Base-by-base conservation (phyloP, 2,797 vertebrate species). In the Ataeniobius toweri region DNA sequence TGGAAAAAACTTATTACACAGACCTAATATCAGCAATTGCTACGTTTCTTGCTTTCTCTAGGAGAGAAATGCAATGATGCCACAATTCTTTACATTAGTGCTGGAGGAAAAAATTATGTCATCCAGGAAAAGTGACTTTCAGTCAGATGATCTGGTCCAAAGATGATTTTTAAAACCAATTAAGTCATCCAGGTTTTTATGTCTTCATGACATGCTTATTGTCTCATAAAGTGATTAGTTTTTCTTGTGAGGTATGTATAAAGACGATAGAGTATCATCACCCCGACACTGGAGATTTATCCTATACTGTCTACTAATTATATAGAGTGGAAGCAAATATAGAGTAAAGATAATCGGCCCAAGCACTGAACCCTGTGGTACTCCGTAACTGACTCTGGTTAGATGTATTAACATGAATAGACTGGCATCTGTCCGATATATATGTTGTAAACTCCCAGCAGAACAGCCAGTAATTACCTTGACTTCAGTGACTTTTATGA, bases 381-480 rank as follows among this genome's bases (percentile, higher is more conserved):
- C 41, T 46, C 3, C 8, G 24, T 24, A 41, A 41, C 36, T 67
- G 39, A 41, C 28, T 63, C 5, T 18, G 14, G 26, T 61, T 61
- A 61, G 58, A 61, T 61, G 14, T 61, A 28, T 16, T 31, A 16
- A 31, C 14, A 31, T 61, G 5, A 61, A 59, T n/a, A 61, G 6
- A 63, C 39, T 41, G 36, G 3, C 3, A 39, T 12, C 20, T 67
- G 63, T 41, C 36, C 12, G 20, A 39, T 2, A 68, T 14, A 68
- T 13, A 44, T n/a, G 5, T 13, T 44, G 9, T 44, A 13, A 46
- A 68, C 65, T 68, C 39, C 63, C 39, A 68, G 36, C 67, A 77
- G 46, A 74, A 51, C 78, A 71, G 78, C n/a, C 39, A 5, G 72
- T 77, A 39, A 80, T 70, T 67, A 6, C 14, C 44, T 26, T 65